Conservation (phyloP, 2,888 invertebrate species). For the Lepeophtheirus nordmannii region DNA sequence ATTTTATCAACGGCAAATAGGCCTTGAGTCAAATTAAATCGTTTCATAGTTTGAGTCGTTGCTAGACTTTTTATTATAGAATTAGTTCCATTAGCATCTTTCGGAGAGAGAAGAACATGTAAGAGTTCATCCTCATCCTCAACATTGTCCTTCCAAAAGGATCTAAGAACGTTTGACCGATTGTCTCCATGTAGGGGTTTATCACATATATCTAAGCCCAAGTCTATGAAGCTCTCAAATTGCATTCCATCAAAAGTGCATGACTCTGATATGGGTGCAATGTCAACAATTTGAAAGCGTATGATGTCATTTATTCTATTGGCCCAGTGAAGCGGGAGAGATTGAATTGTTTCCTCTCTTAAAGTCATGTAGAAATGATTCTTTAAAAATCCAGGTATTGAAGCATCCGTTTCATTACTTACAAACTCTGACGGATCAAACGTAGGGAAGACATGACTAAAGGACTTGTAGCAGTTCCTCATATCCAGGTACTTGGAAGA, state of each 20-base stretch:
- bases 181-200: neutral
- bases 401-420: slow-evolving; percentile 1
- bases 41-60: neutral
- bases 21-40: neutral
- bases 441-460: slow-evolving; percentile 3
- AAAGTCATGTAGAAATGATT: slow-evolving; percentile 3
- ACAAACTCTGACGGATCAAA: neutral
- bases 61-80: neutral
- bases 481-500: slow-evolving; percentile 17
- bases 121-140: neutral
- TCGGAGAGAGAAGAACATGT: neutral
- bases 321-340: slow-evolving; percentile 15
- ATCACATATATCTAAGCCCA: neutral
- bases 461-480: slow-evolving; percentile 9
- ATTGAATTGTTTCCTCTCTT: slow-evolving; percentile 10
- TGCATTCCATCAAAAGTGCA: neutral
- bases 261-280: neutral
- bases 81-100: neutral
- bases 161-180: neutral
- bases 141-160: slow-evolving; percentile 1
- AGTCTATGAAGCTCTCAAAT: neutral
- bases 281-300: slow-evolving; percentile 4
- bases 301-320: slow-evolving; percentile 11
- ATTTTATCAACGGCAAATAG: neutral
- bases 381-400: slow-evolving; percentile 11